These are phyloP conservation scores for Catajapyx aquilonaris DNA, from an alignment of 1,140 invertebrate genomes.

Conservation along the genomic window DNA sequence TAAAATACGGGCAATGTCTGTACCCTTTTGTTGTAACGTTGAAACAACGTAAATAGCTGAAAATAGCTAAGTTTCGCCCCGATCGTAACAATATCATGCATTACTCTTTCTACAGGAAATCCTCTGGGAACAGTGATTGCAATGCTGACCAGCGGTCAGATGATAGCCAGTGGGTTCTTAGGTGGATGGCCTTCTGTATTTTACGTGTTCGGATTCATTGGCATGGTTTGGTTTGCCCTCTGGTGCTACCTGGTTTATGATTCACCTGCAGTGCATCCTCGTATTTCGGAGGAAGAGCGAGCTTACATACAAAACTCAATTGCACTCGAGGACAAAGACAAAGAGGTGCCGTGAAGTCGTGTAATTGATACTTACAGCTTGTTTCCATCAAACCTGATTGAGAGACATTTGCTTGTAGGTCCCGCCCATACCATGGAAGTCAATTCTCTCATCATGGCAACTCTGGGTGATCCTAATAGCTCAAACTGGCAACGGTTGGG, in stretches of 20 bases:
- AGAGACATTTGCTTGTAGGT: slow-evolving; percentile 26
- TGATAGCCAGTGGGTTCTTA: slow-evolving; percentile 49
- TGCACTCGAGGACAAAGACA: slow-evolving; percentile 25
- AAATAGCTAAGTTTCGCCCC: no score
- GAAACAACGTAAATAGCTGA: no score
- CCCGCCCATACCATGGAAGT: slow-evolving; percentile 51
- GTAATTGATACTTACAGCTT: no score
- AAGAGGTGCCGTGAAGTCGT: neutral
- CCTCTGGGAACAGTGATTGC: slow-evolving; percentile 61
- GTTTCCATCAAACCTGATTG: no score
- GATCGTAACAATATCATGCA: no score
- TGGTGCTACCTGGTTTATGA: slow-evolving; percentile 76
- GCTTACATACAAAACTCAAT: slow-evolving; percentile 54
- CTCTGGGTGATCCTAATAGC: slow-evolving; percentile 84
- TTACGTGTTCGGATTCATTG: slow-evolving; percentile 56
- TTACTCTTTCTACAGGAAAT: slow-evolving; percentile 40
- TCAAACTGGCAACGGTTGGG: slow-evolving; percentile 79
- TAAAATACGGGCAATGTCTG: no score
- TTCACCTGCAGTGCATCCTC: slow-evolving; percentile 60
- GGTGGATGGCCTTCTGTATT: slow-evolving; percentile 72
- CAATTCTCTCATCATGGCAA: slow-evolving; percentile 52
- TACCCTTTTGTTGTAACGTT: no score
- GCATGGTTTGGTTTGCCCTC: slow-evolving; percentile 54
- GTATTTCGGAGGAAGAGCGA: slow-evolving; percentile 58
- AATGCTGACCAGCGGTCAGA: slow-evolving; percentile 55